Evolutionary conservation across 2,797 vertebrate genomes (phyloP), one percentile per base, ranked within the genome.

Genomic region (Protonibea diacanthus): DNA sequence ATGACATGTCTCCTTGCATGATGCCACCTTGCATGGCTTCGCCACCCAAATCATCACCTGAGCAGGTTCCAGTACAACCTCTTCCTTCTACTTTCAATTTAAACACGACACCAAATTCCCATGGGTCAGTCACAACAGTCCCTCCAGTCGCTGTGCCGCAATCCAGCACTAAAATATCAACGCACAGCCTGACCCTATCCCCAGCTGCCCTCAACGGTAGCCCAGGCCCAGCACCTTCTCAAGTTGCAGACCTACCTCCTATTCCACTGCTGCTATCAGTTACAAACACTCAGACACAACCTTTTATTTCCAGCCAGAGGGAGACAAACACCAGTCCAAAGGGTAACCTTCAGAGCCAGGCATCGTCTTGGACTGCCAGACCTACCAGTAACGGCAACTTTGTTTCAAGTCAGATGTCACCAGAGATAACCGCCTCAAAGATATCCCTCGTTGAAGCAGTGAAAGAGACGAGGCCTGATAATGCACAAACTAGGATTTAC

Each of bases 141-240:
- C 51, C 74, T 59, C 57, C 88, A 55, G 63, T 69, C 60, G 12
- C 80, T 73, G 70, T 79, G 48, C 78, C 42, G 1, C 83, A 89
- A 69, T 76, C 82, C 81, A 85, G 78, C 74, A 86, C 93, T 23
- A 94, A 93, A 93, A 94, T 94, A 92, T 94, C 93, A 58, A 92
- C 88, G 48, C 94, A 92, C 76, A 91, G 77, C 61, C 23, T 93
- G 80, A 92, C 89, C 68, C 88, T 91, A 55, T 91, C 82, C 80
- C 77, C 89, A 79, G 82, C 82, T 20, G 38, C 75, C 72, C 72
- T 82, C 78, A 84, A 63, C 52, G 69, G 61, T 71, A 67, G 70
- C 69, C 72, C 80, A 69, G 71, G 73, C 56, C 47, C 9, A 23
- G 42, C 71, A 80, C 73, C 84, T 83, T 83, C 90, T 92, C 88